Conservation (phyloP, 2,888 invertebrate genomes). For the Geophilus truncorum region DNA sequence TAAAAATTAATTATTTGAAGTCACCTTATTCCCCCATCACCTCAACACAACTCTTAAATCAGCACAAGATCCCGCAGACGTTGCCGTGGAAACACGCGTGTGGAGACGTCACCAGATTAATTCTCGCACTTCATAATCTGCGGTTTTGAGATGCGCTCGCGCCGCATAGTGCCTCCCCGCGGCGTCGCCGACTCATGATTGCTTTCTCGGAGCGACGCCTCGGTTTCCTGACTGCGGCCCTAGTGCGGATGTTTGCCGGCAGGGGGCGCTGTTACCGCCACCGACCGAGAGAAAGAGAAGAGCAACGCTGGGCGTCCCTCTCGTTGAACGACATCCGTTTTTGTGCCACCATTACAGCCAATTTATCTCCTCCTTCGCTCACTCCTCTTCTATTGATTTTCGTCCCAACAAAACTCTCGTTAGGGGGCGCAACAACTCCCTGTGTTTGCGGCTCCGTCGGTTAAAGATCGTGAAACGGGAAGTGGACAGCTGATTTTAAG, state of each 20-base stretch:
- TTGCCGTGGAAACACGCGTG: neutral
- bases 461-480: too few relatives aligned
- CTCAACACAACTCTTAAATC: neutral
- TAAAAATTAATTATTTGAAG: neutral
- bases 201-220: neutral
- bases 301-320: neutral
- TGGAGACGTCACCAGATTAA: neutral
- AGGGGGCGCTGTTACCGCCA: conserved; percentile 28
- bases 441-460: neutral
- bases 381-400: conserved; percentile 10
- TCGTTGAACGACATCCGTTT: neutral
- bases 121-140: neutral
- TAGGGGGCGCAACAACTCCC: neutral
- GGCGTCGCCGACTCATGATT: neutral
- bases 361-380: conserved; percentile 12
- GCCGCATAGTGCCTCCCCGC: neutral
- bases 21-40: neutral
- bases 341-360: conserved; percentile 27
- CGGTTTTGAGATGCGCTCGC: neutral
- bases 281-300: conserved; percentile 2
- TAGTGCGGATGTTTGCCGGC: conserved; percentile 22
- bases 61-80: neutral
- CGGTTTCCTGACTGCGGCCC: conserved; percentile 13
- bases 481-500: too few relatives aligned
- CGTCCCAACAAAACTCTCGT: neutral